Evolutionary conservation across 2,113 vertebrate species (phyloP).

Genomic region (Menidia beryllina): DNA sequence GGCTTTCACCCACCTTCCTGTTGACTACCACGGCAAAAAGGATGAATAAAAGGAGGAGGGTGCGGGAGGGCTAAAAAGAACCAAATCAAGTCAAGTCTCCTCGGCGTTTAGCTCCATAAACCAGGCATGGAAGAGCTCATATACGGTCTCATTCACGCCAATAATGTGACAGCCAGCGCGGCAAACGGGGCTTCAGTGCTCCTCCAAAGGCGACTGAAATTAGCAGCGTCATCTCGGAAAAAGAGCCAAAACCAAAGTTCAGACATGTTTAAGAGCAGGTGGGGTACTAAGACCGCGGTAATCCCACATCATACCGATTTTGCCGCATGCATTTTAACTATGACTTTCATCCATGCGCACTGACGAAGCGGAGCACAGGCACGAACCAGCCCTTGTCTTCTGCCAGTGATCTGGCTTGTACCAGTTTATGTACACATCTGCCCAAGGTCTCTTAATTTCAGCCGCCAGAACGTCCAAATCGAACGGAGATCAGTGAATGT

Average conservation of each 20-base stretch:
- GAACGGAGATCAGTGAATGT: constrained; percentile 34
- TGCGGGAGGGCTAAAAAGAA: not conserved
- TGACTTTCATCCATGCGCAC: constrained; percentile 76
- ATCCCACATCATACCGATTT: constrained; percentile 63
- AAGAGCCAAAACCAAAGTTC: constrained; percentile 73
- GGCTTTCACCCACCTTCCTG: constrained; percentile 40
- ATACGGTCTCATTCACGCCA: constrained; percentile 77
- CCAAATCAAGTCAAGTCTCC: constrained; percentile 75
- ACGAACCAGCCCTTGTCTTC: constrained; percentile 68
- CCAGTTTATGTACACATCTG: constrained; percentile 68
- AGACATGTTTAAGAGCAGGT: constrained; percentile 42
- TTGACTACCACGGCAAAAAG: constrained; percentile 10
- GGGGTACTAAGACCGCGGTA: constrained; percentile 32
- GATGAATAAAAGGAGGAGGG: not conserved
- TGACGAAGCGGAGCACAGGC: constrained; percentile 59
- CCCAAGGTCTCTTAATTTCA: constrained; percentile 64
- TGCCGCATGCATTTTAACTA: constrained; percentile 66
- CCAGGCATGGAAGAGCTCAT: constrained; percentile 47
- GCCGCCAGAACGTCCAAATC: constrained; percentile 40
- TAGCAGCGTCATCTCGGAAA: constrained; percentile 68
- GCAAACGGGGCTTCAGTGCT: constrained; percentile 64
- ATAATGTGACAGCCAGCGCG: constrained; percentile 67
- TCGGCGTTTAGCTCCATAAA: constrained; percentile 72
- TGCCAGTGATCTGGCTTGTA: constrained; percentile 74
- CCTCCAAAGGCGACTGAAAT: constrained; percentile 48